Conservation (phyloP, 2,888 invertebrate species). For the Drosophila pegasa region DNA sequence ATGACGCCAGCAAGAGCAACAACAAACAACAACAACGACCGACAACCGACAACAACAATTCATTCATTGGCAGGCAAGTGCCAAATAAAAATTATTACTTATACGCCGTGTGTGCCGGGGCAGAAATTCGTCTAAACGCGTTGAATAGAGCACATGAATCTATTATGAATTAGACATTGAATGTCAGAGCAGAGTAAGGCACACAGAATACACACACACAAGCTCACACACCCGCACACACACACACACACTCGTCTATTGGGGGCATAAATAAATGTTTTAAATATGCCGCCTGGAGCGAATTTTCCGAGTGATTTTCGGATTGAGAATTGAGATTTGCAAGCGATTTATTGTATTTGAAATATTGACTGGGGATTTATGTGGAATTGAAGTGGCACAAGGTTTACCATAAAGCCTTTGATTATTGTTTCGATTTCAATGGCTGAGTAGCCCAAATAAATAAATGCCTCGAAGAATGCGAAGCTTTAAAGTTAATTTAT, state of each 20-base stretch:
- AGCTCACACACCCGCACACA: conserved; percentile 18
- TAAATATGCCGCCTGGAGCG: conserved; percentile 67
- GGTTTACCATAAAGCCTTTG: conserved; percentile 20
- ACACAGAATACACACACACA: conserved; percentile 29
- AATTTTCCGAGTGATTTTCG: conserved; percentile 50
- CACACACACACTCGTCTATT: conserved; percentile 20
- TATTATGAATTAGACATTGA: conserved; percentile 81
- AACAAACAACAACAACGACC: conserved; percentile 24
- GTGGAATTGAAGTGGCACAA: conserved; percentile 28
- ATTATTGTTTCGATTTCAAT: neutral
- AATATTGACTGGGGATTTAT: conserved; percentile 41
- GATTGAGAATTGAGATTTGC: conserved; percentile 49
- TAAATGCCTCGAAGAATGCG: neutral
- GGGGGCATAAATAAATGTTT: conserved; percentile 68
- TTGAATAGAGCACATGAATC: conserved; percentile 67
- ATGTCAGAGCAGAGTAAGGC: conserved; percentile 58
- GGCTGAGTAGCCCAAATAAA: neutral
- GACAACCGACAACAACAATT: conserved; percentile 33
- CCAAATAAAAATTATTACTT: conserved; percentile 81
- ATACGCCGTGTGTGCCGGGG: conserved; percentile 69
- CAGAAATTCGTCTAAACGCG: conserved; percentile 28
- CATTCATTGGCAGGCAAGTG: conserved; percentile 72
- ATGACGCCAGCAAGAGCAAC: conserved; percentile 65
- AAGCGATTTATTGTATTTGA: conserved; percentile 41
- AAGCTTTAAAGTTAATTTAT: neutral